Base-by-base conservation (phyloP, 2,797 vertebrate species). In the Meriones psammophilus region DNA sequence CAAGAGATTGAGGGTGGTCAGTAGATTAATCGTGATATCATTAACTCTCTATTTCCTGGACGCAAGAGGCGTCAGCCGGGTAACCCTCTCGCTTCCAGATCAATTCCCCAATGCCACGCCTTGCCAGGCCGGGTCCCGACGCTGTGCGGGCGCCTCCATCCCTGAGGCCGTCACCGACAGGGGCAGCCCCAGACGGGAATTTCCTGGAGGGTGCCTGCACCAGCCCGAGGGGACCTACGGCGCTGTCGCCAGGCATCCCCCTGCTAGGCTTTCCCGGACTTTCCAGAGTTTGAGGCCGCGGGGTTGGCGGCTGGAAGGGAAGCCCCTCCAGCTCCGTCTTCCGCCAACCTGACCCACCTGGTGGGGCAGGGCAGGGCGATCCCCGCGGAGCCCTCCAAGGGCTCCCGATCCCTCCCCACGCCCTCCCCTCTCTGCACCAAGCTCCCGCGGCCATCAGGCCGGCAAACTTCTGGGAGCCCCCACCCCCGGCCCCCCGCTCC, bases 1-100 rank as follows among this genome's bases (percentile, higher is more conserved):
- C 79, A 89, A 14, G 78, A 93, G 56, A 79, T 26, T 33, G 66
- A 54, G 39, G 26, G n/a, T 62, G n/a, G 39, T 66, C 33, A 0
- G 58, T n/a, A 90, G 89, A 90, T 97, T 95, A 97, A 97, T 91
- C 80, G 95, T 96, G 96, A 95, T 89, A 80, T 89, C 83, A 91
- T 97, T 96, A 97, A 97, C 96, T 92, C 97, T 89, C 92, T 42
- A 56, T 91, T 91, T 97, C 94, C 96, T 92, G 84, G 91, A 74
- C 36, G 8, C 30, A 89, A 76, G 90, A 68, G 64, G 94, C 92
- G 73, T 94, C 96, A 88, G 79, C 56, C 76, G 4, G 1, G 89
- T 96, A 96, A 96, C 97, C 95, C 94, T 86, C 83, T 64, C 50
- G 36, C 66, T 91, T 79, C 96, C 95, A 81, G 86, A 9, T 86